Percentiles rank a stretch among this genome's conserved stretches.
These are phyloP conservation scores for Setophaga kirtlandii DNA, from an alignment of 2,113 vertebrate species.

Conservation along the genomic window DNA sequence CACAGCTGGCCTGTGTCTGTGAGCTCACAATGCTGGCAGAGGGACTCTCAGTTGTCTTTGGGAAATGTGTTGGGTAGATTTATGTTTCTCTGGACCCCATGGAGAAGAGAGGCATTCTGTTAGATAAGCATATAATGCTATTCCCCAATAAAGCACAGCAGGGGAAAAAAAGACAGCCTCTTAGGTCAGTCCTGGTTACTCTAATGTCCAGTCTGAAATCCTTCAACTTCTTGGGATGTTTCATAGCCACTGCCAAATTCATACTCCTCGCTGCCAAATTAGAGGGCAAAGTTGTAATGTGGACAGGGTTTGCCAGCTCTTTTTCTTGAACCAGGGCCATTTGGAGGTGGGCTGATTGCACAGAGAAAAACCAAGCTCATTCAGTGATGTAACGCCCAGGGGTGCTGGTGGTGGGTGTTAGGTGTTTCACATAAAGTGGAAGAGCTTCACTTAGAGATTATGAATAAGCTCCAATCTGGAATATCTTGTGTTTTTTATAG, in stretches of 20 bases:
- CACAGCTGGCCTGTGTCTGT: constrained; percentile 14
- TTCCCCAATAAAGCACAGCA: neutral
- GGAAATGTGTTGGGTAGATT: neutral
- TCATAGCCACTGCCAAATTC: neutral
- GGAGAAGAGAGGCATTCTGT: neutral
- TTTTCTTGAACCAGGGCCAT: neutral
- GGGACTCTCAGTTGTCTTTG: neutral
- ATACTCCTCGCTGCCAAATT: neutral
- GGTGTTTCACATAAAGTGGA: neutral
- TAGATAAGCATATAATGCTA: neutral
- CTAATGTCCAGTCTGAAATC: neutral
- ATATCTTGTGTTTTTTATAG: neutral
- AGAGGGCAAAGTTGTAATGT: neutral
- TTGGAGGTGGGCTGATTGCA: neutral
- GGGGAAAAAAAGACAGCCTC: neutral
- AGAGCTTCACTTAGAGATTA: neutral
- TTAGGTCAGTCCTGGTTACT: neutral
- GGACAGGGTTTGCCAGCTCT: neutral
- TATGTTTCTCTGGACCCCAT: neutral
- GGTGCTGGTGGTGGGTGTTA: neutral
- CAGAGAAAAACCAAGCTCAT: neutral
- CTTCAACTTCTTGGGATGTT: neutral
- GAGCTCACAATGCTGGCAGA: neutral
- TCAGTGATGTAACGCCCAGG: neutral
- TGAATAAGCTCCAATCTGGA: neutral